These are phyloP conservation scores for Cynopterus sphinx DNA, from an alignment of 2,797 vertebrate genomes.

Conservation along the genomic window DNA sequence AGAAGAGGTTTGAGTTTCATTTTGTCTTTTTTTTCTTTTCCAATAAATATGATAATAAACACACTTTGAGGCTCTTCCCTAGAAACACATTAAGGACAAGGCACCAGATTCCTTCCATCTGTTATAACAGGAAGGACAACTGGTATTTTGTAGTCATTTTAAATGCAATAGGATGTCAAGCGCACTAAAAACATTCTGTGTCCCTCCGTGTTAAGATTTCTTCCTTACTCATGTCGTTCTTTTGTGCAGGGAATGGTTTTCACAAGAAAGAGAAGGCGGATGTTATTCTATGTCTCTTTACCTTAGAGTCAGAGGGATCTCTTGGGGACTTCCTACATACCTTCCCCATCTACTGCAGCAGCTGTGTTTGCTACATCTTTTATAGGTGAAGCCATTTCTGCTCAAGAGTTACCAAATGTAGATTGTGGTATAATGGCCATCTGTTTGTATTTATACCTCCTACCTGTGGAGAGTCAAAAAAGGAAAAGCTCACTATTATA, in stretches of 20 bases:
- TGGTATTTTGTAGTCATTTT: constrained; percentile 63
- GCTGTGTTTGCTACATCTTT: not conserved
- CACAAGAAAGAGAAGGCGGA: not conserved
- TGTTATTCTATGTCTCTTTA: not conserved
- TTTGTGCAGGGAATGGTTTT: not conserved
- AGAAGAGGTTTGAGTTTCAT: not conserved
- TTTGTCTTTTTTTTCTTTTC: constrained; percentile 26
- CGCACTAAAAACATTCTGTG: constrained; percentile 1
- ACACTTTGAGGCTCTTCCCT: constrained; percentile 38
- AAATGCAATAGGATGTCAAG: constrained; percentile 49
- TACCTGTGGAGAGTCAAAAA: not conserved
- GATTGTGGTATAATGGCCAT: not conserved
- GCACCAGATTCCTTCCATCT: constrained; percentile 67
- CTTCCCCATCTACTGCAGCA: not conserved
- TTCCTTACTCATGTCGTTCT: not conserved
- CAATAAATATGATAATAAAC: constrained; percentile 41
- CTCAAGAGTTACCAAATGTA: not conserved
- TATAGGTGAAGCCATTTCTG: not conserved
- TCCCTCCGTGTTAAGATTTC: not conserved
- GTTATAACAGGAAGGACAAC: constrained; percentile 62
- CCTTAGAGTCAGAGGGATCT: not conserved
- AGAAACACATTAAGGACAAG: constrained; percentile 32
- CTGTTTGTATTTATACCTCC: not conserved
- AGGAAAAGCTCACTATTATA: not conserved
- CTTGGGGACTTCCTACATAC: not conserved